phyloP scores from a whole-genome alignment of 1,140 invertebrate species.

The Drosophila mojavensis region DNA sequence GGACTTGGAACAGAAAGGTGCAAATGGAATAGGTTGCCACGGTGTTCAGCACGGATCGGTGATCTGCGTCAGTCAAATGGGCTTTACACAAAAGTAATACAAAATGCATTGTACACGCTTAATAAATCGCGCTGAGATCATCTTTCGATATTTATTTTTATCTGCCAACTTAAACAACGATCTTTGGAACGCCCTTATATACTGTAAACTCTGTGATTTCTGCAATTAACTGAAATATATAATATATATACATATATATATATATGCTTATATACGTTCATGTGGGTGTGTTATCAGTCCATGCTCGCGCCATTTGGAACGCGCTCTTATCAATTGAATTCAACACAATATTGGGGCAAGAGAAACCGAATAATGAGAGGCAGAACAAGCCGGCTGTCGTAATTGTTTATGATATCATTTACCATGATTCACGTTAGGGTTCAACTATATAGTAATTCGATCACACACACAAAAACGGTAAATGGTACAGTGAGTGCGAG shows the following conservation, averaged over 20 bases:
- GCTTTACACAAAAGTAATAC: not conserved
- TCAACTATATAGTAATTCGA: conserved; percentile 29
- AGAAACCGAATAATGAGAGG: not conserved
- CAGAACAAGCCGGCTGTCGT: conserved; percentile 35
- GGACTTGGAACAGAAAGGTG: conserved; percentile 57
- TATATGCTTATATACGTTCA: not conserved
- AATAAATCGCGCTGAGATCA: conserved; percentile 24
- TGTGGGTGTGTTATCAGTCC: conserved; percentile 6
- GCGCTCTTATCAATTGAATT: conserved; percentile 24
- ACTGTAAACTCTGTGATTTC: conserved; percentile 23
- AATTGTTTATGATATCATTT: conserved; percentile 74
- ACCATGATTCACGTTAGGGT: conserved; percentile 56
- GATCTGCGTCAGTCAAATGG: conserved; percentile 7
- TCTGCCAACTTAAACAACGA: not conserved
- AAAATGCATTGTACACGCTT: not conserved
- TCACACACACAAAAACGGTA: not conserved
- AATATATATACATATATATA: not conserved
- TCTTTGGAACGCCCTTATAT: too few species aligned
- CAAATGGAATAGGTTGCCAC: conserved; percentile 30
- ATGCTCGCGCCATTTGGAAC: conserved; percentile 1
- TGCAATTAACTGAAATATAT: not conserved
- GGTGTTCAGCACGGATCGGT: too few species aligned
- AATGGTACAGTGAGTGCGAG: not conserved
- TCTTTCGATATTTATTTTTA: conserved; percentile 19
- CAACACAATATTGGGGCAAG: conserved; percentile 5